Base-by-base conservation (phyloP, 1,140 invertebrate species). In the Tetramorium alpestre region DNA sequence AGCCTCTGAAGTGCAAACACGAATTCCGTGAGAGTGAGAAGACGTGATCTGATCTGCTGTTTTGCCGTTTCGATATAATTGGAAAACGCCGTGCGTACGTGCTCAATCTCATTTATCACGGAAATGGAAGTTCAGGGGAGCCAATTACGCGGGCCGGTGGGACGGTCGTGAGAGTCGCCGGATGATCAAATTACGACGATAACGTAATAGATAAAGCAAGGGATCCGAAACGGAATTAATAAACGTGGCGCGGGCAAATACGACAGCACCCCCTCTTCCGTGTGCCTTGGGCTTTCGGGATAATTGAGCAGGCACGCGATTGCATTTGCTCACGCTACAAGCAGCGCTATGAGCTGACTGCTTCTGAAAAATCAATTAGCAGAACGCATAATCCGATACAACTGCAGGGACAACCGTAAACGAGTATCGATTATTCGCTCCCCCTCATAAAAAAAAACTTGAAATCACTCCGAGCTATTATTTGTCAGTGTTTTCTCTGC, bases 1-100 rank as follows among this genome's bases (percentile, higher is more conserved):
- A 88, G 96, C 95, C 85, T 97, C 96, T 97, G 93, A 41, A 96
- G 96, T 51, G 60, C 5, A 69, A 22, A 47, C 3, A 22, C 11
- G 56, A 58, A 84, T 44, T 47, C 22, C 44, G 64, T 44, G 33
- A 16, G n/a, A 78, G 22, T 11, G 18, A 54, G 6, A 18, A 18
- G 18, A 54, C 33, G 33, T 18, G 33, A 47, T 64, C 10, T 33
- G 44, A 69, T 54, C 11, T 13, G 28, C 49, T 13, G 33, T 3
- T 33, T 4, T 3, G 33, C 3, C 33, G 33, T 38, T 38, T 56
- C 10, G 3, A 54, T 33, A 81, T 28, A 54, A 56, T 44, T 13
- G 13, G 11, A 16, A 41, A 28, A 41, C 2, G 7, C 6, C 49
- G 28, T 54, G 22, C 18, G 28, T 25, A 11, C 6, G 16, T 4